Conservation (phyloP, 2,797 vertebrate species). For the Falco concolor region DNA sequence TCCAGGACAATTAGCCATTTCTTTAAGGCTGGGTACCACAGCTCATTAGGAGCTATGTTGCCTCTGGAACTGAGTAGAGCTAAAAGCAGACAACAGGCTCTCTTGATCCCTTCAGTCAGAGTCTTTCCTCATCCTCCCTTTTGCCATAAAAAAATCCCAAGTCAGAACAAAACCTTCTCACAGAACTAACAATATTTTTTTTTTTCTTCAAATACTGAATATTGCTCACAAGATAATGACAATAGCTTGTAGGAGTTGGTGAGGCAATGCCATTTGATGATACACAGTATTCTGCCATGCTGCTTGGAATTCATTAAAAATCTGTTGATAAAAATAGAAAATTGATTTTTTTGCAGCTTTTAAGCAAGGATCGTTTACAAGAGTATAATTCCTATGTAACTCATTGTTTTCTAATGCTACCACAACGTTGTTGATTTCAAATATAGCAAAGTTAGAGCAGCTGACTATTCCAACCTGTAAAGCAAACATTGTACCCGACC, state of each 20-base stretch:
- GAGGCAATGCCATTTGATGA: background rate
- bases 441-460: background rate
- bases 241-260: background rate
- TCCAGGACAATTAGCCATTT: background rate
- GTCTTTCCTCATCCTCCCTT: background rate
- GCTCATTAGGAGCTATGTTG: background rate
- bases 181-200: background rate
- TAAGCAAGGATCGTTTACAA: background rate
- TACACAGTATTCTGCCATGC: background rate
- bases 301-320: background rate
- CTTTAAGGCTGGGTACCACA: background rate
- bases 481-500: background rate
- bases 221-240: background rate
- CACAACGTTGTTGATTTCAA: background rate
- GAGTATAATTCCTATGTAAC: background rate
- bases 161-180: background rate
- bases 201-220: background rate
- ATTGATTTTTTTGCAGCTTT: background rate
- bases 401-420: background rate
- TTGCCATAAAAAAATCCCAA: background rate
- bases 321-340: background rate
- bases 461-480: background rate
- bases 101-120: background rate
- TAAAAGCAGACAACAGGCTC: background rate
- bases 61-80: background rate